Percentiles rank a stretch among this genome's conserved stretches.
phyloP scores from a whole-genome alignment of 2,888 invertebrate genomes.

The Lithophane socia region DNA sequence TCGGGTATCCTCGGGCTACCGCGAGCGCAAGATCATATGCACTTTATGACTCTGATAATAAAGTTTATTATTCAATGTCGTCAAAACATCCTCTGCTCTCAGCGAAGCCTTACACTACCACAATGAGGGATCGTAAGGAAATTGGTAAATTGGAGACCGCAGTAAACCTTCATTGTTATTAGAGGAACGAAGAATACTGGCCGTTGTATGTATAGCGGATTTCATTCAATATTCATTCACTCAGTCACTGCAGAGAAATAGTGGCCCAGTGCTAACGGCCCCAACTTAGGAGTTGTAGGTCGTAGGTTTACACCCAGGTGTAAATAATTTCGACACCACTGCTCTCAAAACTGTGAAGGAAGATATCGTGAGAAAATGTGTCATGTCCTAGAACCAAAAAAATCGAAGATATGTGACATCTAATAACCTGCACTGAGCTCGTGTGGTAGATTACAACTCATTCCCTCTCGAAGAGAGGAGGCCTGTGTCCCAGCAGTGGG shows the following conservation, averaged over 20 bases:
- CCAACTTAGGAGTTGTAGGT: not conserved
- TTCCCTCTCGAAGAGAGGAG: not conserved
- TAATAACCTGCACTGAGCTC: not conserved
- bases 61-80: conserved; percentile 31
- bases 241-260: no score
- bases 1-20: not conserved
- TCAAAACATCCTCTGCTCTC: not conserved
- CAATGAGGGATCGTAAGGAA: conserved; percentile 17
- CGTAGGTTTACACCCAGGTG: not conserved
- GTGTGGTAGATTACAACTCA: no score
- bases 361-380: not conserved
- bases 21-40: not conserved
- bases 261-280: not conserved
- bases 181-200: not conserved
- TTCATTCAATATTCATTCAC: conserved; percentile 1
- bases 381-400: not conserved
- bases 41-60: conserved; percentile 10
- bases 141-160: conserved; percentile 14
- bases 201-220: not conserved
- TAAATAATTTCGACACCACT: not conserved
- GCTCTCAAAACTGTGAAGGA: not conserved
- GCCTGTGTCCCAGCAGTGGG: not conserved
- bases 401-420: no score
- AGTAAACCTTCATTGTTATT: conserved; percentile 27
- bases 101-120: not conserved